These are phyloP conservation scores for Tetramorium parvispinum DNA, from an alignment of 1,140 invertebrate genomes.

Conservation along the genomic window DNA sequence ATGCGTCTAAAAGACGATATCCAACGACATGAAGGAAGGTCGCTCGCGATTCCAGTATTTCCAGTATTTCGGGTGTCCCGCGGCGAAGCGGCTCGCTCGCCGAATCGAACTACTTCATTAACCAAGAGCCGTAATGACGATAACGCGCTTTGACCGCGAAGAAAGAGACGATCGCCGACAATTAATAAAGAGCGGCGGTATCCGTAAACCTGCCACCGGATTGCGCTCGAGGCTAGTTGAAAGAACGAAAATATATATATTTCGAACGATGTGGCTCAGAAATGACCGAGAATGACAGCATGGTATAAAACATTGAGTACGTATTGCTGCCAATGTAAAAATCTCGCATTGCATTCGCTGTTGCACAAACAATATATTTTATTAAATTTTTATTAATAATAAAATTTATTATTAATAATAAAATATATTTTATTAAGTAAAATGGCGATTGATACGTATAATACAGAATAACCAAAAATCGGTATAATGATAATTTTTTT, in stretches of 20 bases:
- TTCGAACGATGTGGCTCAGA: neutral
- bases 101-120: conserved; percentile 63
- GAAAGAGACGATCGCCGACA: conserved; percentile 25
- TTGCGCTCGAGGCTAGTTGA: conserved; percentile 3
- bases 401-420: too few relatives aligned
- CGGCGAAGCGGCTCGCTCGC: conserved; percentile 3
- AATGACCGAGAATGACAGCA: neutral
- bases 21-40: conserved; percentile 24
- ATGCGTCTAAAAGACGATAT: neutral
- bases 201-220: conserved; percentile 10
- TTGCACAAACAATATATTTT: neutral
- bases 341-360: neutral
- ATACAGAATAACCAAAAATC: neutral
- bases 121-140: conserved; percentile 21
- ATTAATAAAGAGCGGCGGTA: conserved; percentile 37
- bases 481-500: neutral
- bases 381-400: too few relatives aligned
- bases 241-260: conserved; percentile 1
- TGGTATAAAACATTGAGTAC: neutral
- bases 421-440: neutral
- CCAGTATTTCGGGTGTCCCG: conserved; percentile 59
- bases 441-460: neutral
- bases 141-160: conserved; percentile 34
- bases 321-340: neutral
- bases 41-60: conserved; percentile 60